Evolutionary conservation across 1,140 invertebrate genomes (phyloP).

Genomic region (Hyles euphorbiae): DNA sequence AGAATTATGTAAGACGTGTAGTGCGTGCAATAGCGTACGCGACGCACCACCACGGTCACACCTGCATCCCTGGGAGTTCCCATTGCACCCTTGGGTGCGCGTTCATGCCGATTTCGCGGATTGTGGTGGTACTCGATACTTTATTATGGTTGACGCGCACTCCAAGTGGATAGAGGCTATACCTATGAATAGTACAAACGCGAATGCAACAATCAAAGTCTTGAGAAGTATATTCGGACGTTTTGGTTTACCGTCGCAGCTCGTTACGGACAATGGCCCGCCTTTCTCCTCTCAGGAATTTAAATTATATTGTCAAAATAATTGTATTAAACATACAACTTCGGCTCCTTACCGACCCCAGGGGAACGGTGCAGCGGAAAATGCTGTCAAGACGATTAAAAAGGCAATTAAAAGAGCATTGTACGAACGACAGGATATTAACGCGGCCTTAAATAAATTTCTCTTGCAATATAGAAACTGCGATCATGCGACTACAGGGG

Average conservation of each 20-base stretch:
- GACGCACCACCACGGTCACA: slow-evolving; percentile 22
- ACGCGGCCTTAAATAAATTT: slow-evolving; percentile 13
- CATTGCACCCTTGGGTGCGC: slow-evolving; percentile 25
- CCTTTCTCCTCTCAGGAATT: slow-evolving; percentile 34
- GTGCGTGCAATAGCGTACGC: slow-evolving; percentile 19
- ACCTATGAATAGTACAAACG: slow-evolving; percentile 12
- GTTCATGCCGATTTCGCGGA: slow-evolving; percentile 28
- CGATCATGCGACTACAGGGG: background rate
- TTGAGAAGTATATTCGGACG: slow-evolving; percentile 19
- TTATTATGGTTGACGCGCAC: slow-evolving; percentile 27
- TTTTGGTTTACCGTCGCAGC: slow-evolving; percentile 34
- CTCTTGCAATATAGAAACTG: too few relatives aligned
- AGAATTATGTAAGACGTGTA: slow-evolving; percentile 11
- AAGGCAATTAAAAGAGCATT: slow-evolving; percentile 16
- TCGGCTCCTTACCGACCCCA: slow-evolving; percentile 38
- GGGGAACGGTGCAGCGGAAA: slow-evolving; percentile 28
- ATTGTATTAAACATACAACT: slow-evolving; percentile 32
- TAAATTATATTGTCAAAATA: slow-evolving; percentile 27
- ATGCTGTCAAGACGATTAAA: slow-evolving; percentile 14
- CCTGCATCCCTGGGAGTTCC: slow-evolving; percentile 31
- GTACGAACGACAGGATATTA: background rate
- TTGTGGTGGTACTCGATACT: slow-evolving; percentile 8
- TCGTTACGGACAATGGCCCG: slow-evolving; percentile 36
- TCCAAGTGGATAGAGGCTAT: slow-evolving; percentile 32
- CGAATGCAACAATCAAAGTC: slow-evolving; percentile 11